Conservation (phyloP, 2,888 invertebrate species). For the Crocallis elinguaria region DNA sequence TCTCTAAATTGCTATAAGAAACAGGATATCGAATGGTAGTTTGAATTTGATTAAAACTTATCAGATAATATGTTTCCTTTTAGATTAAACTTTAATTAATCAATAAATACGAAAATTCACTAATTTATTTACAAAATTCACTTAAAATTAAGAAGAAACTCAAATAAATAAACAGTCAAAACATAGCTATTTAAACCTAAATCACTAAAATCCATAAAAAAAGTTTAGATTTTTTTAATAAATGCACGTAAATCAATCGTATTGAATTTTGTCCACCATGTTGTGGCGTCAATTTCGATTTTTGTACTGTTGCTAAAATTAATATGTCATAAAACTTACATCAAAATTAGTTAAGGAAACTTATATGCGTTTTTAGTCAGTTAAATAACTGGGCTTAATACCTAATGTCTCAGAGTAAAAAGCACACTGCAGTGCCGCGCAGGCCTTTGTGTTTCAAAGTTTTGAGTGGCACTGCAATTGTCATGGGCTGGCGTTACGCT, state of each 20-base stretch:
- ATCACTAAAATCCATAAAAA: conserved; percentile 36
- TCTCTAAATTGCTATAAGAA: too few relatives aligned
- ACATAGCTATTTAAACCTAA: conserved; percentile 36
- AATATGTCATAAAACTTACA: too few relatives aligned
- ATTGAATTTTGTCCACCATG: conserved; percentile 28
- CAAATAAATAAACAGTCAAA: conserved; percentile 78
- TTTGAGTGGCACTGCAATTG: too few relatives aligned
- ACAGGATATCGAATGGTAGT: too few relatives aligned
- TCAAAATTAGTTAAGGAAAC: too few relatives aligned
- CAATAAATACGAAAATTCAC: conserved; percentile 51
- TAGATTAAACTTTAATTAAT: background rate
- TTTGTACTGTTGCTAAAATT: conserved; percentile 27
- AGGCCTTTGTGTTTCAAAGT: too few relatives aligned
- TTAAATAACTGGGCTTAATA: too few relatives aligned
- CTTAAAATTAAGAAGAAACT: conserved; percentile 64
- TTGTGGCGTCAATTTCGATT: conserved; percentile 21
- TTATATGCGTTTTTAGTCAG: too few relatives aligned
- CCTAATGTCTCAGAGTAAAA: too few relatives aligned
- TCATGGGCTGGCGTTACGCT: too few relatives aligned
- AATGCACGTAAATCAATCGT: conserved; percentile 32
- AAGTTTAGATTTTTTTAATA: conserved; percentile 24
- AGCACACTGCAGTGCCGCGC: too few relatives aligned
- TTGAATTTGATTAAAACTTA: background rate
- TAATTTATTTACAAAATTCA: conserved; percentile 73
- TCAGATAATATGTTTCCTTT: background rate